These are phyloP conservation scores for Dyspetes luteomarginatus DNA, from an alignment of 2,888 invertebrate species.

Conservation along the genomic window DNA sequence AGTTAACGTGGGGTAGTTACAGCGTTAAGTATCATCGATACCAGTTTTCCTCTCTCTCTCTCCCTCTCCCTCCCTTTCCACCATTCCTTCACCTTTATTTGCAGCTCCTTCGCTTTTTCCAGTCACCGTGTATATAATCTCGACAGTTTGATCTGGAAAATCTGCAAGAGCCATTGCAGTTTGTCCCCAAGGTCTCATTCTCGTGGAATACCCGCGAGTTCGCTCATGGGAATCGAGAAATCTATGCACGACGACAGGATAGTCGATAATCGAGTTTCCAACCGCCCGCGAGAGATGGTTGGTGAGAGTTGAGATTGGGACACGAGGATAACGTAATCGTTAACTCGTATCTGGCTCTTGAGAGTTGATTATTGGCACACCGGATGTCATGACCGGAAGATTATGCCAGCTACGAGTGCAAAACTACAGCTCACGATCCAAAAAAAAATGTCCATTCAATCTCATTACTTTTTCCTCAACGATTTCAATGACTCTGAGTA, in stretches of 20 bases:
- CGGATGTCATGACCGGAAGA: conserved; percentile 44
- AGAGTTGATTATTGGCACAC: conserved; percentile 38
- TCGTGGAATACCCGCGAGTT: conserved; percentile 26
- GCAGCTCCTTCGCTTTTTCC: conserved; percentile 1
- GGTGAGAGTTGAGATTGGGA: conserved; percentile 3
- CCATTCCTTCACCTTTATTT: not conserved
- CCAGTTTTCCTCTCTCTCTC: conserved; percentile 26
- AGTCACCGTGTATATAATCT: conserved; percentile 55
- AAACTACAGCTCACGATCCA: conserved; percentile 10
- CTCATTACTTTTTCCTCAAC: too few relatives aligned
- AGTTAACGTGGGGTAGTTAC: not conserved
- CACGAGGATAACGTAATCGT: conserved; percentile 67
- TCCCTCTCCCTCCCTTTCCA: not conserved
- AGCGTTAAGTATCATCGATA: conserved; percentile 33
- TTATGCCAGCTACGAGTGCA: conserved; percentile 26
- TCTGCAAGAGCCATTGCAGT: conserved; percentile 14
- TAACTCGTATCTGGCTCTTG: conserved; percentile 48
- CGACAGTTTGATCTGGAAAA: conserved; percentile 59
- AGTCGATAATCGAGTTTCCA: conserved; percentile 70
- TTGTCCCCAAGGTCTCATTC: conserved; percentile 48
- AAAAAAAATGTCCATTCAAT: too few relatives aligned
- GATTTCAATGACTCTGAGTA: not conserved
- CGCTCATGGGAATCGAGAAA: conserved; percentile 27
- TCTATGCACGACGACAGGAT: conserved; percentile 60
- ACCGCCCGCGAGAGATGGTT: conserved; percentile 5